Base-by-base conservation (phyloP, 2,113 vertebrate genomes). In the Bufo bufo region DNA sequence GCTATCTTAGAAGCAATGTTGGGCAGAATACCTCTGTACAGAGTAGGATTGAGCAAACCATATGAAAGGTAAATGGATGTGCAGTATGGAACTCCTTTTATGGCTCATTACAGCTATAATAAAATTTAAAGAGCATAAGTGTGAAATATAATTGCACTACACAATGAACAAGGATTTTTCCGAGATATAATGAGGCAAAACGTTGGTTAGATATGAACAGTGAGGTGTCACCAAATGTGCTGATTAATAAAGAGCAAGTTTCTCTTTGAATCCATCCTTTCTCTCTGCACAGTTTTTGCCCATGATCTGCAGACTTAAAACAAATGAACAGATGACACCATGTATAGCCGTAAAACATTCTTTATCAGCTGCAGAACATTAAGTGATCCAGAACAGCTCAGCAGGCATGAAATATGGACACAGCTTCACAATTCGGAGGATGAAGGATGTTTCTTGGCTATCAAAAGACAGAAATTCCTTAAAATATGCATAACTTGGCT, bases 291-390 rank as follows among this genome's bases (percentile, higher is more conserved):
- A 20, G 59, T 85, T 59, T 75, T 77, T 77, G 71, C 45, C 65
- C 77, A 33, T 71, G 77, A 69, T 72, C 49, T 47, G 63, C 50
- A 72, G 50, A 58, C 65, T 72, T 81, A 72, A 87, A 87, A 80
- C 79, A 87, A 82, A 82, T 74, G 66, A 75, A 61, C 54, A 72
- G 66, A 1, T 87, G 79, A 82, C 56, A 63, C 63, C 75, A 43
- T 65, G 54, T 61, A 82, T 63, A 74, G 43, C 79, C 79, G 82
- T 87, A 87, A 82, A 87, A 82, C 86, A 87, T 61, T 12, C 43
- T 87, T 87, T 82, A 87, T 82, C 78, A 74, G 79, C 86, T 82
- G 79, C 20, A 75, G 78, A 63, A 45, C 56, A 52, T 87, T 82
- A 87, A 75, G 66, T 61, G 54, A 75, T 75, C 43, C 56, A 75